Base-by-base conservation (phyloP, 2,113 vertebrate species). In the Eurystomus gularis region DNA sequence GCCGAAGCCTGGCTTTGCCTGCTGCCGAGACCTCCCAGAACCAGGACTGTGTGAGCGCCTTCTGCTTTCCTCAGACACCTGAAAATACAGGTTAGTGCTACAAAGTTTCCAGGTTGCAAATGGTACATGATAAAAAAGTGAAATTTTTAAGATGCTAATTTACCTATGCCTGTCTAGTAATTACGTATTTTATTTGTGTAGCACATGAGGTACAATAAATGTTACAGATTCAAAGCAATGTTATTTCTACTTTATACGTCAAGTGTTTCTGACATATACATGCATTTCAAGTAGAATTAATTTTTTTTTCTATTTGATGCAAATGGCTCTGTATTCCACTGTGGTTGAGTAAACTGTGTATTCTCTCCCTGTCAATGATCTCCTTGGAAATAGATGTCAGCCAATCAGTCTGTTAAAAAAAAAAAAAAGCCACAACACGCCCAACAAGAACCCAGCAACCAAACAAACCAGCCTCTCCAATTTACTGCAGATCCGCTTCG, bases 311-410 rank as follows among this genome's bases (percentile, higher is more conserved):
- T 42, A 72, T 96, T 93, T 72, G 92, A 96, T 96, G 96, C 95
- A 97, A 96, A 95, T 93, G 80, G 80, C 52, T 96, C 90, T 48
- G 62, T 95, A 72, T 96, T 94, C 82, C 91, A 86, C 90, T 5
- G 75, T 65, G 94, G 68, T 51, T 92, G 96, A 94, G 92, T 79
- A 95, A 96, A 93, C 83, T 72, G 83, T 81, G 95, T 82, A 46
- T 86, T 89, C 88, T 90, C 84, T 62, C 71, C 71, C 86, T 93
- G 93, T 95, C 96, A 94, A 40, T 81, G 94, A 94, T 86, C 92
- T 94, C 95, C 94, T 87, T 96, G 93, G 96, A 96, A 96, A 97
- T 91, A 97, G 96, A 93, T 96, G 93, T 95, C 94, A 97, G 80
- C 88, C 96, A 96, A 91, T 89, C 92, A 65, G 71, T 62, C 93